A percentile compares a stretch with the other conserved stretches of the same genome.
phyloP scores from a whole-genome alignment of 2,797 vertebrate species.

The Malurus splendens region DNA sequence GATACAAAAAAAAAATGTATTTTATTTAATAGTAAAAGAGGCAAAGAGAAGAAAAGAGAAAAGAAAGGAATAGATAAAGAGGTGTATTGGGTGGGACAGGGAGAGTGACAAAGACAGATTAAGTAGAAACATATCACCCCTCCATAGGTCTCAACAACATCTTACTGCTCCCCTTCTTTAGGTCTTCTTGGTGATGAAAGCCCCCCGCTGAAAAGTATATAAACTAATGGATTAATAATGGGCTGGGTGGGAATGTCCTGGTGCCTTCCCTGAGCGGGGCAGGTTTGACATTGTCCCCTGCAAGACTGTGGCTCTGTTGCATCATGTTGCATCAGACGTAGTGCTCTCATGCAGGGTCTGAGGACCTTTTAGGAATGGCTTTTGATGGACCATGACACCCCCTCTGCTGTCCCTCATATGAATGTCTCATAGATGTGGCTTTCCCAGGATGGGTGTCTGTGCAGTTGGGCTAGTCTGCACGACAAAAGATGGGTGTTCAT shows the following conservation, averaged over 20 bases:
- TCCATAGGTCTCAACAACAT: fast-evolving
- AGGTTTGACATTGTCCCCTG: background rate
- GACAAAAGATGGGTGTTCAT: background rate
- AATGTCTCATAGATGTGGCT: background rate
- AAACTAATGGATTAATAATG: background rate
- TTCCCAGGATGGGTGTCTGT: fast-evolving
- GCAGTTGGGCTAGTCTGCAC: background rate
- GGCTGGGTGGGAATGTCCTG: background rate
- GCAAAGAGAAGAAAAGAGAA: background rate
- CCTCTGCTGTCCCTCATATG: background rate
- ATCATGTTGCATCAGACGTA: background rate
- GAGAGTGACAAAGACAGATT: background rate
- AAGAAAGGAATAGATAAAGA: background rate
- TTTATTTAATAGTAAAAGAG: background rate
- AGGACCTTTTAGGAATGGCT: background rate
- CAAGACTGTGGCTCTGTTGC: background rate
- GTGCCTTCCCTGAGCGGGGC: background rate
- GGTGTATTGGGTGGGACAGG: too few species aligned
- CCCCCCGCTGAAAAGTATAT: background rate
- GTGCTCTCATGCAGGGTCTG: background rate
- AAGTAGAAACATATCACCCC: background rate
- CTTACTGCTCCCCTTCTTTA: background rate
- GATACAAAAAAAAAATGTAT: fast-evolving
- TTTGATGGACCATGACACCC: background rate
- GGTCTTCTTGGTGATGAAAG: background rate